These are phyloP conservation scores for Pelochelys cantorii DNA, from an alignment of 2,797 vertebrate genomes.

Conservation along the genomic window DNA sequence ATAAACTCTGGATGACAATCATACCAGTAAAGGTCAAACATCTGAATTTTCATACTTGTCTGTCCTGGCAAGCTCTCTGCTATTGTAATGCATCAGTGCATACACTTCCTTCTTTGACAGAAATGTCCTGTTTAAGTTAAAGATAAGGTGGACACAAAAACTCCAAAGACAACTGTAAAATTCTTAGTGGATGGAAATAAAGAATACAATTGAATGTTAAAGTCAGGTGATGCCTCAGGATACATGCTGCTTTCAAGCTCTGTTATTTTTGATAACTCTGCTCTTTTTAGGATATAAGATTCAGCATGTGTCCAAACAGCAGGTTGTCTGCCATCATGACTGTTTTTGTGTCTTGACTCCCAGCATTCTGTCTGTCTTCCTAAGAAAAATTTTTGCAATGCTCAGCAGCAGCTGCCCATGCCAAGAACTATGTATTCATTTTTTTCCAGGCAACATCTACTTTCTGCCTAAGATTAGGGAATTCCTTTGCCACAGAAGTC, in stretches of 20 bases:
- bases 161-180: slow-evolving; percentile 6
- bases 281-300: slow-evolving; percentile 23
- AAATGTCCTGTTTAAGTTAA: neutral
- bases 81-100: neutral
- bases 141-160: slow-evolving; percentile 26
- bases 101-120: neutral
- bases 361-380: neutral
- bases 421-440: neutral
- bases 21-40: neutral
- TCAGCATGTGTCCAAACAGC: neutral
- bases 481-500: neutral
- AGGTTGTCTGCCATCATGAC: neutral
- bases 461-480: slow-evolving; percentile 24
- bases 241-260: neutral
- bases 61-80: neutral
- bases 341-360: neutral
- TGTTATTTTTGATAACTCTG: slow-evolving; percentile 57
- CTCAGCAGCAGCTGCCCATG: neutral
- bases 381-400: neutral
- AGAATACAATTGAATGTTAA: neutral
- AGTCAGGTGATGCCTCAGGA: slow-evolving; percentile 2
- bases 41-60: neutral
- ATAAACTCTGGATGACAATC: slow-evolving; percentile 13
- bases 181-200: neutral
- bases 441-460: neutral